Evolutionary conservation across 2,888 invertebrate genomes (phyloP).

Genomic region (Unio pictorum): DNA sequence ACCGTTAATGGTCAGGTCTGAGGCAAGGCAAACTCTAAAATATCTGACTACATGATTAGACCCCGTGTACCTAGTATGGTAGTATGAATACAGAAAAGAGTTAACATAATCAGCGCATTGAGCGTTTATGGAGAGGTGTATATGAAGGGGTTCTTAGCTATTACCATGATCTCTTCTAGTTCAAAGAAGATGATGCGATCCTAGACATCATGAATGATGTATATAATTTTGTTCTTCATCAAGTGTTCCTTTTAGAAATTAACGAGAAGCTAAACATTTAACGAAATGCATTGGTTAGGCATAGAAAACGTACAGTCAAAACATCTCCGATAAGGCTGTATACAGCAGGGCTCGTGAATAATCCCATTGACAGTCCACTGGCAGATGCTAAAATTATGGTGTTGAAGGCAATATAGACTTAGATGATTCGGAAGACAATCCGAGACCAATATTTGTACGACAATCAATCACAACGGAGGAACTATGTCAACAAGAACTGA

Average conservation of each 20-base stretch:
- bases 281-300: constrained; percentile 15
- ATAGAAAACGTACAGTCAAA: constrained; percentile 18
- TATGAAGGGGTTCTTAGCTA: constrained; percentile 20
- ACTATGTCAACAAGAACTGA: no score
- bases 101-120: constrained; percentile 4
- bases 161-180: constrained; percentile 21
- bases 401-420: no score
- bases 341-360: no score
- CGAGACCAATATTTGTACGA: no score
- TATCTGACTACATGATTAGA: constrained; percentile 21
- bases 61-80: constrained; percentile 4
- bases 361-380: no score
- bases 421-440: no score
- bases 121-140: no score
- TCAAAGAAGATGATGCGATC: constrained; percentile 14
- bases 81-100: constrained; percentile 24
- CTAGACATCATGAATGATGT: constrained; percentile 12
- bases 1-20: constrained; percentile 4
- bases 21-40: constrained; percentile 17
- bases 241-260: not conserved
- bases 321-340: constrained; percentile 8
- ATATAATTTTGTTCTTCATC: constrained; percentile 15
- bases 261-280: constrained; percentile 19
- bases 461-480: no score
- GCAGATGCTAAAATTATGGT: no score